A percentile compares a stretch with the other conserved stretches of the same genome.
Evolutionary conservation across 2,797 vertebrate genomes (phyloP).

Genomic region (Lerista edwardsae): DNA sequence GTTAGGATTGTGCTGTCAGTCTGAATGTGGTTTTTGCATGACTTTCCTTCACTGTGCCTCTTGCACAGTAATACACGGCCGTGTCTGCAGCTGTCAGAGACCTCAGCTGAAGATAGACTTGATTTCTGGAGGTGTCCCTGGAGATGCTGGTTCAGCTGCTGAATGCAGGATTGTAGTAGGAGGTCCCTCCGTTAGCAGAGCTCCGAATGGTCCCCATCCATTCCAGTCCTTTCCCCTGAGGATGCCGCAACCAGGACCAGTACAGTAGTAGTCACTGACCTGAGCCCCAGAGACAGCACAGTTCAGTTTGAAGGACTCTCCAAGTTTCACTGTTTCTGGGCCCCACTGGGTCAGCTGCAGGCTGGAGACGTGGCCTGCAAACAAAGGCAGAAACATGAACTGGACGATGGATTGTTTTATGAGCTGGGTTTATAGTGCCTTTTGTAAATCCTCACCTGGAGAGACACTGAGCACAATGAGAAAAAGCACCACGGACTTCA

Average conservation of each 20-base stretch:
- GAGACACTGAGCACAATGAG: neutral
- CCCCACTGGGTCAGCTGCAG: neutral
- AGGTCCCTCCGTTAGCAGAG: neutral
- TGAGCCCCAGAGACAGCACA: conserved; percentile 17
- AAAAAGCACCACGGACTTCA: neutral
- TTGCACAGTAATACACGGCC: neutral
- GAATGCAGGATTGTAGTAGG: neutral
- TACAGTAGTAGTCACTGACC: fast-evolving
- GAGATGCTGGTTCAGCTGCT: neutral
- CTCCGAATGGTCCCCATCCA: neutral
- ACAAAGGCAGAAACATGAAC: neutral
- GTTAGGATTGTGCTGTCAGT: too few species aligned
- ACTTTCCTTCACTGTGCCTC: neutral
- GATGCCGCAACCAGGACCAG: neutral
- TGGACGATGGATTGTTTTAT: too few species aligned
- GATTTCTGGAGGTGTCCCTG: neutral
- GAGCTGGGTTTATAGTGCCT: too few species aligned
- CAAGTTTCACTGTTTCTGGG: neutral
- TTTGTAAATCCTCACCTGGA: neutral
- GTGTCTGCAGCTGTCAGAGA: neutral
- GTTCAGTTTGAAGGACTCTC: conserved; percentile 4
- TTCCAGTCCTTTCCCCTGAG: conserved; percentile 15
- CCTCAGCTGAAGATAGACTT: neutral
- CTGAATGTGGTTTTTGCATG: neutral
- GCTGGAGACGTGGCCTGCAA: neutral